Base-by-base conservation (phyloP, 1,140 invertebrate genomes). In the Drosophila ohnishii region DNA sequence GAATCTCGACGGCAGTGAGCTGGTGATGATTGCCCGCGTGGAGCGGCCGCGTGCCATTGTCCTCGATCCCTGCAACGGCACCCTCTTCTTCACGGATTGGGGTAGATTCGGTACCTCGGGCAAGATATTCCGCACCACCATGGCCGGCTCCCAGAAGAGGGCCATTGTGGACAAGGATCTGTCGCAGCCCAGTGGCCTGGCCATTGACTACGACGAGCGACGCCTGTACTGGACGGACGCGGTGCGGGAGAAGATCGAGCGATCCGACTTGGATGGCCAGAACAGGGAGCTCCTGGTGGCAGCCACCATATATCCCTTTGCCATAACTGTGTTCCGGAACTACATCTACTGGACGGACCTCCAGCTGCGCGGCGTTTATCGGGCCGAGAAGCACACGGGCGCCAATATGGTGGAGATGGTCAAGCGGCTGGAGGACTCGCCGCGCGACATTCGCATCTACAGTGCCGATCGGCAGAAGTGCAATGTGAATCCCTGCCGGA, bases 331-430 rank as follows among this genome's bases (percentile, higher is more conserved):
- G 0, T 97, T 95, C 92, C 94, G 96, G 25, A 95, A 97, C 84
- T 98, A 97, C 90, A 98, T 99, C 51, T 99, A 99, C 91, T 99
- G 98, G 97, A 99, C 98, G 0, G 99, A 99, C 92, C 93, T 99
- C 37, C 98, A 98, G 90, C 91, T 99, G 0, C 93, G 97, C 28
- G 98, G 98, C 2, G 97, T 99, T 0, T 99, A 98, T 85, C 93
- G 98, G 58, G 98, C 98, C 0, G 97, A 99, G 83, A 99, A 99
- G 92, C 97, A 99, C 78, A 99, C 98, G 0, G 98, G 99, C 7
- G 96, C 96, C 3, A 96, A 98, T 78, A 97, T 98, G 95, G 94
- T 98, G 8, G 97, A 98, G 90, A 96, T 99, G 93, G 97, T 98
- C 0, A 97, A 97, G 90, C 94, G 97, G 9, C 92, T 98, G 13